Base-by-base conservation (phyloP, 2,113 vertebrate species). In the Platichthys stellatus region DNA sequence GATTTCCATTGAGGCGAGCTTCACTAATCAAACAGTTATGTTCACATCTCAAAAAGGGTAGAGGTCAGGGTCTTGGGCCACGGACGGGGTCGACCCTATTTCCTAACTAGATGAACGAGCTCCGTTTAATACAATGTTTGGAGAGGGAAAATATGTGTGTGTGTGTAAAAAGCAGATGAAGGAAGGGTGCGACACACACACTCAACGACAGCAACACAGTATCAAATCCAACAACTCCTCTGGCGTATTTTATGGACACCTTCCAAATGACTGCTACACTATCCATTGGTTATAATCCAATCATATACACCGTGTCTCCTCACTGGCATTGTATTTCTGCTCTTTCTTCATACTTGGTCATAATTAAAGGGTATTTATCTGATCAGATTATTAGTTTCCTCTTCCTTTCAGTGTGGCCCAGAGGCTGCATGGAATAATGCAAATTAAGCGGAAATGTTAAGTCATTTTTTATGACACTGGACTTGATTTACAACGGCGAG, bases 401-500 rank as follows among this genome's bases (percentile, higher is more conserved):
- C 35, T 38, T 71, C n/a, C 54, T 71, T 54, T n/a, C 24, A 47
- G 5, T 23, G 21, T 24, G n/a, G 35, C 51, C 61, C 35, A 18
- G 53, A 79, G 68, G 63, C 58, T 72, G 54, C 63, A 69, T 40
- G 43, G 63, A 62, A 72, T 70, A 86, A 91, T 91, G 80, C 65
- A 86, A 82, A 85, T 81, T 59, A 70, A 76, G 61, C 56, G 15
- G 57, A 74, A 56, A 81, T 82, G 76, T 84, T 69, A 79, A 85
- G 82, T 79, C 78, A 73, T 81, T 86, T 86, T 65, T 66, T 51
- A 72, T 74, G 54, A 79, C 82, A 31, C 71, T 66, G 74, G 69
- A 47, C 49, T 28, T 90, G 83, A 88, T 92, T 89, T 82, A 89
- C n/a, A 74, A 86, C 35, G 28, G 59, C 31, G 63, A 68, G 58